Percentiles rank a stretch among this genome's conserved stretches.
phyloP scores from a whole-genome alignment of 2,797 vertebrate species.

The Hydrophis major region DNA sequence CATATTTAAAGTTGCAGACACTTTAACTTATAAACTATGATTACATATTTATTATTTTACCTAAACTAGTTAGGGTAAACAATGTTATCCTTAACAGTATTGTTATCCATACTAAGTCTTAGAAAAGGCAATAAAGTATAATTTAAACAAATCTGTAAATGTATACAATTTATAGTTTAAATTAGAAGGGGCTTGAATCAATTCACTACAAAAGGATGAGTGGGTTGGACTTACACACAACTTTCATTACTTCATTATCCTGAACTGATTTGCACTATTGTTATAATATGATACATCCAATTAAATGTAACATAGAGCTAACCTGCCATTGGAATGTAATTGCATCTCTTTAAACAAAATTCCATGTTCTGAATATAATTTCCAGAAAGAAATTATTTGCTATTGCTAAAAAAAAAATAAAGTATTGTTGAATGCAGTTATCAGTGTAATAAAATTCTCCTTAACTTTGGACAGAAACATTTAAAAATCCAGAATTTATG shows the following conservation, averaged over 20 bases:
- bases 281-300: not conserved
- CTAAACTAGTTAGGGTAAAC: no score
- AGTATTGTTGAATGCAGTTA: not conserved
- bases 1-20: no score
- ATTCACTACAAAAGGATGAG: not conserved
- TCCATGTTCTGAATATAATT: not conserved
- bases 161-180: not conserved
- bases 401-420: not conserved
- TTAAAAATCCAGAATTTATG: not conserved
- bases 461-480: not conserved
- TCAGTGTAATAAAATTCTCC: rapidly evolving
- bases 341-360: constrained; percentile 6
- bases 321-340: not conserved
- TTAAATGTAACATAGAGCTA: constrained; percentile 5
- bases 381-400: not conserved
- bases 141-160: not conserved
- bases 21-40: no score
- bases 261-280: not conserved
- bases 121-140: not conserved
- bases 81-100: no score
- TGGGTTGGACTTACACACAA: not conserved
- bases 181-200: not conserved
- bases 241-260: not conserved
- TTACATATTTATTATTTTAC: no score
- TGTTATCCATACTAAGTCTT: not conserved